These are phyloP conservation scores for Enteromius treurensis DNA, from an alignment of 2,797 vertebrate genomes.

Conservation along the genomic window DNA sequence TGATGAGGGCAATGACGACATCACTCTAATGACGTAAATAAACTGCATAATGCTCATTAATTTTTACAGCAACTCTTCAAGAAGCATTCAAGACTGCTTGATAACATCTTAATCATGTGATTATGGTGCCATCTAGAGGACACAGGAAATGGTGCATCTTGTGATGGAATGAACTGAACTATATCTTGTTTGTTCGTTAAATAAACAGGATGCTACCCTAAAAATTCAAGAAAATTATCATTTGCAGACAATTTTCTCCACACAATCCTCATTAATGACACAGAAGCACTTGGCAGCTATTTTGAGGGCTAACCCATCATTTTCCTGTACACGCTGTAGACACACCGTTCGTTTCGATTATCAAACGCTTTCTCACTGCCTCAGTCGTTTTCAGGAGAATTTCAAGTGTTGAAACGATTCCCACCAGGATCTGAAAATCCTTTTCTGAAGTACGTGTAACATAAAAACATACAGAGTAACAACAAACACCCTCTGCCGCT, in stretches of 20 bases:
- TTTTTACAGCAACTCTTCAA: not conserved
- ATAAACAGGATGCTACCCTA: not conserved
- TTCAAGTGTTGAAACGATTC: slow-evolving; percentile 17
- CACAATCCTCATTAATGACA: not conserved
- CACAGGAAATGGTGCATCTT: not conserved
- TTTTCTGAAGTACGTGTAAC: slow-evolving; percentile 13
- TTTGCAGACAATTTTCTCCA: not conserved
- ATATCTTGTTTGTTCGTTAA: not conserved
- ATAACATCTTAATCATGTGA: not conserved
- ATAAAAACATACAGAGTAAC: not conserved
- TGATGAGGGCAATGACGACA: not conserved
- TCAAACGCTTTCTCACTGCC: not conserved
- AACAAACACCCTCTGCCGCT: not conserved
- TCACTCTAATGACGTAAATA: slow-evolving; percentile 4
- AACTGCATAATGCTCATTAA: not conserved
- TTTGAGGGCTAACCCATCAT: slow-evolving; percentile 2
- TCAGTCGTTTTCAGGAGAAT: not conserved
- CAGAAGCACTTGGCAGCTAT: not conserved
- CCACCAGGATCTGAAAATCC: slow-evolving; percentile 14
- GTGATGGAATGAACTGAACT: not conserved
- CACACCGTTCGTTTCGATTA: slow-evolving; percentile 1
- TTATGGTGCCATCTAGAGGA: slow-evolving; percentile 45
- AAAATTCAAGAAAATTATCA: not conserved
- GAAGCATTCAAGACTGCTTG: not conserved
- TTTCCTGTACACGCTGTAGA: not conserved